Conservation (phyloP, 1,140 invertebrate species). For the Orussus abietinus region DNA sequence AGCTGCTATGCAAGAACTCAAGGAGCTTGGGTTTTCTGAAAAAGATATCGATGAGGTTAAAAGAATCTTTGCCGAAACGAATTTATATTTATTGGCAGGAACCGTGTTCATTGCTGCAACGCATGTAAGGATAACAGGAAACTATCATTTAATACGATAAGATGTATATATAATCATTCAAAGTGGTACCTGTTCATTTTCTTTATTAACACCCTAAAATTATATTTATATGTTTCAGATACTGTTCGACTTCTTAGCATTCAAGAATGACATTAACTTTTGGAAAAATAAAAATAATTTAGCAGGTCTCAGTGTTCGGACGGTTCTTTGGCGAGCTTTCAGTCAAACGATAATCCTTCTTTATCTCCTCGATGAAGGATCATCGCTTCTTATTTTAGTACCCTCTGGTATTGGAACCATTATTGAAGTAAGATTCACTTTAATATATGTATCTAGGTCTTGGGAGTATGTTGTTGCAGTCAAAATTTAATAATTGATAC, state of each 20-base stretch:
- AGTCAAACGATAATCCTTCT: slow-evolving; percentile 92
- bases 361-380: slow-evolving; percentile 89
- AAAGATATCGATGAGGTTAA: slow-evolving; percentile 97
- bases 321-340: slow-evolving; percentile 89
- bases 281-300: slow-evolving; percentile 83
- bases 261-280: slow-evolving; percentile 96
- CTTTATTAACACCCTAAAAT: neutral
- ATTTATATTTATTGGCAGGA: slow-evolving; percentile 85
- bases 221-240: slow-evolving; percentile 63
- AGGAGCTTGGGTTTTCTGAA: slow-evolving; percentile 77
- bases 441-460: no score
- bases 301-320: slow-evolving; percentile 83
- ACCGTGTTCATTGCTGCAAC: slow-evolving; percentile 90
- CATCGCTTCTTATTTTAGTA: slow-evolving; percentile 84
- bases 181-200: slow-evolving; percentile 8
- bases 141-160: neutral
- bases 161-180: neutral
- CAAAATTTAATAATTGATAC: no score
- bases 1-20: slow-evolving; percentile 70
- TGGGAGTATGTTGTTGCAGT: no score
- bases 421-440: slow-evolving; percentile 90
- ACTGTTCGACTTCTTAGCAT: slow-evolving; percentile 93
- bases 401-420: slow-evolving; percentile 81
- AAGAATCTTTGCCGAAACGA: slow-evolving; percentile 93
- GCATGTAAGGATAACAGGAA: slow-evolving; percentile 71